These are phyloP conservation scores for Ailurus styani DNA, from an alignment of 2,113 vertebrate genomes.

Conservation along the genomic window DNA sequence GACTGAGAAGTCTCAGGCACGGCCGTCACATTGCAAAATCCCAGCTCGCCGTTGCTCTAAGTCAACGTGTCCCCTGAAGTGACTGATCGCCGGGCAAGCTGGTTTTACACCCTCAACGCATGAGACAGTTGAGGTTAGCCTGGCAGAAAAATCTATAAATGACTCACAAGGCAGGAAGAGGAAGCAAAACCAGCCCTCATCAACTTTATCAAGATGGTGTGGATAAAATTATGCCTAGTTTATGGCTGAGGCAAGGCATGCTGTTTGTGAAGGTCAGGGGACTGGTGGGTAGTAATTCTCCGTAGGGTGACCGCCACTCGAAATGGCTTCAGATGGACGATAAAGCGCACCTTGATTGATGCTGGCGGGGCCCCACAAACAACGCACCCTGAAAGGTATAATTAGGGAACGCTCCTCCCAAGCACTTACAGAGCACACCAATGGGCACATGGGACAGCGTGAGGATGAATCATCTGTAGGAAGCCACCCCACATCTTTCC, in stretches of 20 bases:
- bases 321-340: neutral
- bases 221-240: neutral
- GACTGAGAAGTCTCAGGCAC: neutral
- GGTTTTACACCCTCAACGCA: neutral
- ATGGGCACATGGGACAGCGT: neutral
- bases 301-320: neutral
- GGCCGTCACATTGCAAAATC: neutral
- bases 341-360: neutral
- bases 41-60: no score
- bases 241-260: neutral
- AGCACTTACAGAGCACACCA: neutral
- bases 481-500: neutral
- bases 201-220: constrained; percentile 41
- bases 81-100: neutral
- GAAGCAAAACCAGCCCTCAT: constrained; percentile 20
- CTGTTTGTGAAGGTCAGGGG: neutral
- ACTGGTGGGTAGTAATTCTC: neutral
- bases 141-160: constrained; percentile 26
- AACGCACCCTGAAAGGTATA: neutral
- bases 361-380: neutral
- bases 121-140: neutral
- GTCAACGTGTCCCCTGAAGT: neutral
- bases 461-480: constrained; percentile 7
- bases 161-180: constrained; percentile 61
- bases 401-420: constrained; percentile 13